Base-by-base conservation (phyloP, 2,797 vertebrate species). In the Rousettus madagascariensis region DNA sequence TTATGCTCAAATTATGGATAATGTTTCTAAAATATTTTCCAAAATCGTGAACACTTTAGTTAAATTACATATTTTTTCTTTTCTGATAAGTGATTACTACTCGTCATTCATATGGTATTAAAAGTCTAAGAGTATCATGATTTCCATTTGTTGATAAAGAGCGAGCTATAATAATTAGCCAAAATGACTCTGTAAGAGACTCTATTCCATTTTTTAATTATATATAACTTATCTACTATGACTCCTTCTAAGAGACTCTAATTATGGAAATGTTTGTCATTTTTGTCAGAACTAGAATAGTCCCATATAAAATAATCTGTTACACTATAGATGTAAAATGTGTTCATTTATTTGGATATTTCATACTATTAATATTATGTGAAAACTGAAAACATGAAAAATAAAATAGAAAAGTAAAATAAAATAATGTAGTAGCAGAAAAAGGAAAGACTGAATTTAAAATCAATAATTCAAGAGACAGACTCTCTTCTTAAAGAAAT, bases 1-100 rank as follows among this genome's bases (percentile, higher is more conserved):
- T 68, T 66, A 20, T n/a, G 20, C 13, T 61, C 2, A 38, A 41
- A 61, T 61, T 78, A 93, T 55, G 6, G 30, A 91, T 86, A 94
- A 59, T 4, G 61, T 51, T 85, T 91, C 38, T 78, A 51, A 85
- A 92, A 51, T 80, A 90, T 92, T 87, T 92, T 26, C 30, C 46
- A 0, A 79, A 74, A 71, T 49, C 17, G 75, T 49, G 69, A 79
- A 22, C 7, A 69, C 36, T 92, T 86, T 66, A 69, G 49, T 74
- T 16, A 95, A 90, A 91, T 24, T 80, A 41, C 72, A 3, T 38
- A 36, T 75, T 85, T 83, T 83, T 92, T 46, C 17, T 69, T 77
- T 30, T 91, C 26, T 80, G 41, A 71, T 6, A 95, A 87, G 30
- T 53, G 49, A 77, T 46, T 28, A 13, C 8, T 90, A 30, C 55